Conservation (phyloP, 2,113 vertebrate genomes). For the Crotophaga sulcirostris region DNA sequence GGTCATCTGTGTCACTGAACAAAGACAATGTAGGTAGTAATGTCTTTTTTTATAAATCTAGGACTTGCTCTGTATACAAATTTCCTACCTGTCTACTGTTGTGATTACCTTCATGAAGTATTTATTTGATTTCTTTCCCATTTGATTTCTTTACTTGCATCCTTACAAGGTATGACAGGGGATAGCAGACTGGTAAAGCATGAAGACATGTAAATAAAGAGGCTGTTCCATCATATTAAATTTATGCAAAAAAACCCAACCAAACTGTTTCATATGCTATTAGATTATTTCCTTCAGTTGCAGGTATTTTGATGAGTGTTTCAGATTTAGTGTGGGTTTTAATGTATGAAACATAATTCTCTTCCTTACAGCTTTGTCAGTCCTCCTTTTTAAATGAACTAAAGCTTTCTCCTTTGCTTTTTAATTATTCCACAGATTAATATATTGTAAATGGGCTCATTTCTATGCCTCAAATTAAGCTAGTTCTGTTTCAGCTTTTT, state of each 20-base stretch:
- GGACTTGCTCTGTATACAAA: neutral
- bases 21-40: neutral
- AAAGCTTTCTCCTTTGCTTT: conserved; percentile 3
- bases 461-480: conserved; percentile 32
- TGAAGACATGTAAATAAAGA: conserved; percentile 23
- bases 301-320: neutral
- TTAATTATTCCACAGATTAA: conserved; percentile 42
- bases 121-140: neutral
- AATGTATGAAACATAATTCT: neutral
- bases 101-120: neutral
- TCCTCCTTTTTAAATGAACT: neutral
- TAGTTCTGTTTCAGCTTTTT: conserved; percentile 30
- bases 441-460: conserved; percentile 32
- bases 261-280: neutral
- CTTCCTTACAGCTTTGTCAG: neutral
- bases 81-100: neutral
- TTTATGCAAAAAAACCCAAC: neutral
- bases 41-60: neutral
- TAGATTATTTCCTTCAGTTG: neutral
- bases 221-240: conserved; percentile 1
- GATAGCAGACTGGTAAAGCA: neutral
- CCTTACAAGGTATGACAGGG: neutral
- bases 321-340: neutral
- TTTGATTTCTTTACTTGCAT: neutral
- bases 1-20: neutral